Percentiles rank a stretch among this genome's conserved stretches.
Conservation (phyloP, 2,888 invertebrate genomes). For the Nomada ferruginata region DNA sequence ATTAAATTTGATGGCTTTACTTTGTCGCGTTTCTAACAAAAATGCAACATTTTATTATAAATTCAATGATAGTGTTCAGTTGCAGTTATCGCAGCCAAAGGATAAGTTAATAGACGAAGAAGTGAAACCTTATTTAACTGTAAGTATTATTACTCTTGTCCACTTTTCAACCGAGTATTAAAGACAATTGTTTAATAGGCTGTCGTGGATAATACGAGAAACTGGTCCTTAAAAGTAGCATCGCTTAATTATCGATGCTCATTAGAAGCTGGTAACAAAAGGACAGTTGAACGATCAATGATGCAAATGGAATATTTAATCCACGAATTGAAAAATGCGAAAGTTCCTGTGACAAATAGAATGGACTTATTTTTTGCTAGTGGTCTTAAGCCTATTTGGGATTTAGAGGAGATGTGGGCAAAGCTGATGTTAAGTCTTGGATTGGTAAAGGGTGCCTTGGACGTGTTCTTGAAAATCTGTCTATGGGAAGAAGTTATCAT, state of each 20-base stretch:
- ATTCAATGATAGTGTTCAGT: slow-evolving; percentile 87
- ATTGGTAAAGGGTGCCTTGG: slow-evolving; percentile 92
- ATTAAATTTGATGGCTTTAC: slow-evolving; percentile 30
- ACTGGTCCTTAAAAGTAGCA: slow-evolving; percentile 91
- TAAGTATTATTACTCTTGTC: slow-evolving; percentile 71
- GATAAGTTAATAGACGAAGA: slow-evolving; percentile 93
- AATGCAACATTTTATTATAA: slow-evolving; percentile 12
- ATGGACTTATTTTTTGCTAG: slow-evolving; percentile 89
- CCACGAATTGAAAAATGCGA: slow-evolving; percentile 85
- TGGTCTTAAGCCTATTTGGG: slow-evolving; percentile 91
- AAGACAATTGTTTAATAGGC: slow-evolving; percentile 75
- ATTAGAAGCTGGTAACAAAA: slow-evolving; percentile 90
- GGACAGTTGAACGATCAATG: slow-evolving; percentile 95
- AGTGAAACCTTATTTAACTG: slow-evolving; percentile 90
- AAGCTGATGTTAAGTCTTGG: slow-evolving; percentile 92
- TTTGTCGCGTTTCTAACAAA: slow-evolving; percentile 13
- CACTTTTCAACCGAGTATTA: neutral
- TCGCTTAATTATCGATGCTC: slow-evolving; percentile 91
- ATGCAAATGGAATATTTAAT: slow-evolving; percentile 93
- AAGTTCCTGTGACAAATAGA: slow-evolving; percentile 84
- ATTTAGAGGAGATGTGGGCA: slow-evolving; percentile 90
- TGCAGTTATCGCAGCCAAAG: slow-evolving; percentile 90
- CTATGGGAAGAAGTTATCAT: slow-evolving; percentile 97
- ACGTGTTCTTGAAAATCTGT: slow-evolving; percentile 90
- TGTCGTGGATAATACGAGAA: slow-evolving; percentile 80